These are phyloP conservation scores for Eospalax fontanierii DNA, from an alignment of 2,797 vertebrate species.

Conservation along the genomic window DNA sequence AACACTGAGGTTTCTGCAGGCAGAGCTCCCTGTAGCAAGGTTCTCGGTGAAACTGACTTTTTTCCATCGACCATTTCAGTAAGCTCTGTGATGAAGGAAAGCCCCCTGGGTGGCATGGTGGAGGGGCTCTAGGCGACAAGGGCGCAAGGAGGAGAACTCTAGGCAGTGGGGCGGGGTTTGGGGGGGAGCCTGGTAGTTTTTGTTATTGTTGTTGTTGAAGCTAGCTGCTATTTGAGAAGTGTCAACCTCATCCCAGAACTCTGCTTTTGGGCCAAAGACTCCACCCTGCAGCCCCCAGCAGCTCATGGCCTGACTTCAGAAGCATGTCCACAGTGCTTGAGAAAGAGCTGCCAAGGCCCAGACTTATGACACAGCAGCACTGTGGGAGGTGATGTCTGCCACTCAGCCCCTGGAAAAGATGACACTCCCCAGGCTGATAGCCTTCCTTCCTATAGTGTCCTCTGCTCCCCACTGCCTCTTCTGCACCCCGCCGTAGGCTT, in stretches of 20 bases:
- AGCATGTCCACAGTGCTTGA: background rate
- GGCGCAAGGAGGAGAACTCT: no score
- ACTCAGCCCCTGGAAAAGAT: fast-evolving
- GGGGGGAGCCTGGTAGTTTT: background rate
- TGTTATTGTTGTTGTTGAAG: background rate
- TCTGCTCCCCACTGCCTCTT: background rate
- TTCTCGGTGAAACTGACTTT: background rate
- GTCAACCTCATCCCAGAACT: constrained; percentile 14
- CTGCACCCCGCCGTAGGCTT: background rate
- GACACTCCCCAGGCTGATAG: no score
- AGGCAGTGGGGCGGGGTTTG: no score
- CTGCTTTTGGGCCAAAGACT: constrained; percentile 15
- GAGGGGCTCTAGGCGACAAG: no score
- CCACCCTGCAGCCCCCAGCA: background rate
- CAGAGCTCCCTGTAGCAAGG: background rate
- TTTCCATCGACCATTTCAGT: background rate
- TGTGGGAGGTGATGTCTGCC: fast-evolving
- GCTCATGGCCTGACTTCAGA: background rate
- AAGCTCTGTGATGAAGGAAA: background rate
- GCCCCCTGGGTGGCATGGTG: no score
- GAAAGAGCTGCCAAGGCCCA: background rate
- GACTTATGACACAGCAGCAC: fast-evolving
- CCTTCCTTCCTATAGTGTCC: no score
- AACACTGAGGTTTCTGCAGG: background rate
- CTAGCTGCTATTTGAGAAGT: constrained; percentile 4